Conservation (phyloP, 2,797 vertebrate species). For the Lepilemur septentrionalis region DNA sequence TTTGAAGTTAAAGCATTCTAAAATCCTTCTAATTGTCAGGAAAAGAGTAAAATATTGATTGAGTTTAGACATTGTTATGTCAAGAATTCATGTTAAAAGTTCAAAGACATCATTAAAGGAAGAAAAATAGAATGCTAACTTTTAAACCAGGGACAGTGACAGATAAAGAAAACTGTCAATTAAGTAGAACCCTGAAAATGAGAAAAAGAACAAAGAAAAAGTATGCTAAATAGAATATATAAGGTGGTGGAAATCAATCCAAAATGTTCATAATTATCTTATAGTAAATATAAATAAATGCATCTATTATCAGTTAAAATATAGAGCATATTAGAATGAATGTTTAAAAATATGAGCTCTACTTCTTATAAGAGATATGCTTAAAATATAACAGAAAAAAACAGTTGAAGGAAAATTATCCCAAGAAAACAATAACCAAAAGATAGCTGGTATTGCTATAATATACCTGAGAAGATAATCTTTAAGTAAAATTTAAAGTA, state of each 20-base stretch:
- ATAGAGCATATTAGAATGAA: neutral
- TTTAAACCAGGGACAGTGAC: neutral
- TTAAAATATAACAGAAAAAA: neutral
- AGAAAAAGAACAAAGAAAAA: neutral
- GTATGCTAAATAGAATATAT: neutral
- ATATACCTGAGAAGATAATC: neutral
- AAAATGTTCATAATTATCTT: neutral
- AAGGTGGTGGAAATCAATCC: neutral
- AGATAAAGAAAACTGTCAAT: neutral
- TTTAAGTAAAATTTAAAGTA: constrained; percentile 20
- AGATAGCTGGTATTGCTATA: neutral
- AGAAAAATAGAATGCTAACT: constrained; percentile 1
- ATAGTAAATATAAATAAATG: constrained; percentile 5
- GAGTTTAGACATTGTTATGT: neutral
- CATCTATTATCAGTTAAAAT: neutral
- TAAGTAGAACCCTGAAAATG: neutral
- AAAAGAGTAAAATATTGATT: constrained; percentile 33
- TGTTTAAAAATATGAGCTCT: neutral
- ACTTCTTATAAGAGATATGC: neutral
- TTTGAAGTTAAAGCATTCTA: neutral
- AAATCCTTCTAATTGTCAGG: neutral
- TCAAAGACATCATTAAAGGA: neutral
- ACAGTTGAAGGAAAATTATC: neutral
- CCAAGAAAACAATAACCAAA: neutral
- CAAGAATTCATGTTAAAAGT: neutral